A percentile compares a stretch with the other conserved stretches of the same genome.
Evolutionary conservation across 2,888 invertebrate species (phyloP).

Genomic region (Allolobophora icterica): DNA sequence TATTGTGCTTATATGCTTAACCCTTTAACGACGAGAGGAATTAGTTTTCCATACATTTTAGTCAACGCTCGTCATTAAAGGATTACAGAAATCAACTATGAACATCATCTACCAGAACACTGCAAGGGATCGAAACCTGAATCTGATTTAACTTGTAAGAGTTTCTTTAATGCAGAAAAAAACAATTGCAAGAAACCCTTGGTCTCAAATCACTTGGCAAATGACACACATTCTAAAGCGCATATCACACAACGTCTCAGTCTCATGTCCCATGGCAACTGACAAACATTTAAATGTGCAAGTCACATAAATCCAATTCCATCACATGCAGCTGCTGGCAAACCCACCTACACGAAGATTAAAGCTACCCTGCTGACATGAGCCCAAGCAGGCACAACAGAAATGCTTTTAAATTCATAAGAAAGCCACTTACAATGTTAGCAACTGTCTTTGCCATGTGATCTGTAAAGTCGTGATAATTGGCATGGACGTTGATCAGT

Average conservation of each 20-base stretch:
- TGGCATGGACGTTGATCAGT: constrained; percentile 59
- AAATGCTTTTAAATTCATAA: not conserved
- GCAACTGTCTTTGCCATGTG: constrained; percentile 61
- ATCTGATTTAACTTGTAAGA: too few relatives aligned
- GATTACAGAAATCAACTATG: not conserved
- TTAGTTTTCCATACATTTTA: too few relatives aligned
- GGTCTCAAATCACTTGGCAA: not conserved
- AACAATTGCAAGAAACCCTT: not conserved
- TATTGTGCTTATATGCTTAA: too few relatives aligned
- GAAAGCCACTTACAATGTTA: constrained; percentile 55
- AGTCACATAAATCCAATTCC: not conserved
- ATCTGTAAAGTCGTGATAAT: constrained; percentile 64
- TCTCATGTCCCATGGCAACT: too few relatives aligned
- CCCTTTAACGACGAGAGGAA: too few relatives aligned
- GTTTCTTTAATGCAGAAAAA: not conserved
- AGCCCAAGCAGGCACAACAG: not conserved
- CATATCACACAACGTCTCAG: too few relatives aligned
- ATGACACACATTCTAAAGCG: too few relatives aligned
- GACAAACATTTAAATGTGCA: too few relatives aligned
- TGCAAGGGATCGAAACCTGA: not conserved
- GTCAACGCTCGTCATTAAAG: too few relatives aligned
- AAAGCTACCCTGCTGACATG: not conserved
- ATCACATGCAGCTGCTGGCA: not conserved
- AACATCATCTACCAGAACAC: not conserved
- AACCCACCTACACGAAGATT: not conserved